A percentile compares a stretch with the other conserved stretches of the same genome.
These are phyloP conservation scores for Harmothoe impar DNA, from an alignment of 2,888 invertebrate genomes.

Conservation along the genomic window DNA sequence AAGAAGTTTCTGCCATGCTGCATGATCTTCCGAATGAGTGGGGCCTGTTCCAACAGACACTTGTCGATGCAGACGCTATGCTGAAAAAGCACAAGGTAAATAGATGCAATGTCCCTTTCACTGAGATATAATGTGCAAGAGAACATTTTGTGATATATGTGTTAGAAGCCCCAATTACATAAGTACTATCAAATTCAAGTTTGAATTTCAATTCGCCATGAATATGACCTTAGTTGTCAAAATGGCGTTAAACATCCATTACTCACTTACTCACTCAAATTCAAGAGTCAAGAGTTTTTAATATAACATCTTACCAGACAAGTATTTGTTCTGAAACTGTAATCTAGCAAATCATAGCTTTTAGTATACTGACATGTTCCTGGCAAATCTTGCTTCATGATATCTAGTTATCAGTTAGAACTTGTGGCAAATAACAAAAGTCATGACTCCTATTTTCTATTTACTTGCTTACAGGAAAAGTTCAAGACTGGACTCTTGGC, in stretches of 20 bases:
- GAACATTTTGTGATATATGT: neutral
- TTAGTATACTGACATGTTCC: no score
- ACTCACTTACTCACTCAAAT: neutral
- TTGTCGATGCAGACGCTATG: conserved; percentile 90
- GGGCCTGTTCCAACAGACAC: conserved; percentile 88
- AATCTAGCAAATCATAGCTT: no score
- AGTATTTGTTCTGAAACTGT: no score
- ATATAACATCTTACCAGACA: no score
- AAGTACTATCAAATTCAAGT: neutral
- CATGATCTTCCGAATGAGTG: conserved; percentile 87
- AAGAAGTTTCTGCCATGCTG: conserved; percentile 78
- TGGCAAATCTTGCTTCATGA: no score
- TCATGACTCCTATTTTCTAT: no score
- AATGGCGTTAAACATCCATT: no score
- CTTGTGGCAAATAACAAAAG: no score
- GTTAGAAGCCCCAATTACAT: neutral
- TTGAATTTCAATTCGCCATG: neutral
- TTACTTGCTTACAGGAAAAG: conserved; percentile 78
- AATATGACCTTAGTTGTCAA: no score
- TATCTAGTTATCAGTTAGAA: no score
- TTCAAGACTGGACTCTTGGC: conserved; percentile 88
- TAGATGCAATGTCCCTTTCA: neutral
- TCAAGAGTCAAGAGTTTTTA: no score
- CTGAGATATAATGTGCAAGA: no score
- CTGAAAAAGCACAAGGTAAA: conserved; percentile 88